Conservation (phyloP, 2,888 invertebrate species). For the Brachylomia viminalis region DNA sequence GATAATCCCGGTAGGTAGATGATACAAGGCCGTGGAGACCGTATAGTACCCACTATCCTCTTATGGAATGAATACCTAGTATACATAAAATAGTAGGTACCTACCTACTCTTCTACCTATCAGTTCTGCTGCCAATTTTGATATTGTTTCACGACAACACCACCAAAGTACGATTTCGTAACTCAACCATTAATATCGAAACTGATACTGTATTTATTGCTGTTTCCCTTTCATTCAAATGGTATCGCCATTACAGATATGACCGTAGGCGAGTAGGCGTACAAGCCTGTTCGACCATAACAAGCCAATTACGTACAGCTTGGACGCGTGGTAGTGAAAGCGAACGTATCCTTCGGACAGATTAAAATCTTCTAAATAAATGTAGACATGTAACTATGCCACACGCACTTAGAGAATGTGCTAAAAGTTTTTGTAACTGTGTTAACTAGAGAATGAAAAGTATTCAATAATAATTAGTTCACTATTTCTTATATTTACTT, state of each 20-base stretch:
- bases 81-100: no score
- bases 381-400: not conserved
- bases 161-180: not conserved
- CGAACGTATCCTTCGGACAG: conserved; percentile 23
- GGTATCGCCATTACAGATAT: conserved; percentile 24
- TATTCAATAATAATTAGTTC: not conserved
- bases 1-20: no score
- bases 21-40: no score
- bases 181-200: conserved; percentile 11
- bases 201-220: not conserved
- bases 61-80: no score
- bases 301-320: conserved; percentile 47
- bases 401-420: not conserved
- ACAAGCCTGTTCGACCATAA: conserved; percentile 45
- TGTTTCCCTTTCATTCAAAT: conserved; percentile 52
- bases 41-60: no score
- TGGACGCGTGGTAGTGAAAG: conserved; percentile 48
- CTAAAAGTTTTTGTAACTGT: not conserved
- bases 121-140: no score
- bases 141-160: not conserved
- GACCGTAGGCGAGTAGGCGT: conserved; percentile 44
- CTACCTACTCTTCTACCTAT: no score
- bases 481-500: not conserved
- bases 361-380: conserved; percentile 9
- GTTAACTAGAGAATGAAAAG: no score